These are phyloP conservation scores for Thaumatotibia leucotreta DNA, from an alignment of 1,140 invertebrate genomes.

Conservation along the genomic window DNA sequence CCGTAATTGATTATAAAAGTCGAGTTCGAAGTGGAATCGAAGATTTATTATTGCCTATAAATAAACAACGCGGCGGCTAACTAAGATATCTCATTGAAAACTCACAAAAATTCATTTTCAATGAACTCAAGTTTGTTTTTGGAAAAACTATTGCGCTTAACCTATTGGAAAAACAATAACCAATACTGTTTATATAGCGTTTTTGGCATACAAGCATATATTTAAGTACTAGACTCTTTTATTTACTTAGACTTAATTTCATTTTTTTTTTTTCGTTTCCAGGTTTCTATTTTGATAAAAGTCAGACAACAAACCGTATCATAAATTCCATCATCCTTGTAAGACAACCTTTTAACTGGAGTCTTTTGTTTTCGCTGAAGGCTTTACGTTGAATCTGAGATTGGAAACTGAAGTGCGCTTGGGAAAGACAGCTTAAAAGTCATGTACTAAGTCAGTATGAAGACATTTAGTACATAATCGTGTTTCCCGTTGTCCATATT, in stretches of 20 bases:
- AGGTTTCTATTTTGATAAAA: not conserved
- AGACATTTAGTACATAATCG: too few relatives aligned
- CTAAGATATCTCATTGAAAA: not conserved
- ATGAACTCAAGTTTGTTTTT: too few relatives aligned
- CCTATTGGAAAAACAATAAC: too few relatives aligned
- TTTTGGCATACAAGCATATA: too few relatives aligned
- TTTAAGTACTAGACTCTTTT: too few relatives aligned
- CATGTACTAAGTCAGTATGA: not conserved
- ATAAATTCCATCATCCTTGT: not conserved
- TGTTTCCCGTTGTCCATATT: too few relatives aligned
- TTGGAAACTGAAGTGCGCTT: not conserved
- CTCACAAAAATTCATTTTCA: not conserved
- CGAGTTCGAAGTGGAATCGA: conserved; percentile 38
- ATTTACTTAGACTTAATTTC: too few relatives aligned
- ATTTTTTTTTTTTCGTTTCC: not conserved
- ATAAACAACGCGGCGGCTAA: conserved; percentile 24
- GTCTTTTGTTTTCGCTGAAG: not conserved
- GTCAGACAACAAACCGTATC: too few relatives aligned
- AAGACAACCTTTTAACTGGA: not conserved
- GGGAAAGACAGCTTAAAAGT: not conserved
- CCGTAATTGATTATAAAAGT: conserved; percentile 65
- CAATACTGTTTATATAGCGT: too few relatives aligned
- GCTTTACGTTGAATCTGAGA: not conserved
- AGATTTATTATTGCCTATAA: conserved; percentile 51
- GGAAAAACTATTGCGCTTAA: too few relatives aligned